phyloP scores from a whole-genome alignment of 2,113 vertebrate species.

The Chloropsis cyanopogon region DNA sequence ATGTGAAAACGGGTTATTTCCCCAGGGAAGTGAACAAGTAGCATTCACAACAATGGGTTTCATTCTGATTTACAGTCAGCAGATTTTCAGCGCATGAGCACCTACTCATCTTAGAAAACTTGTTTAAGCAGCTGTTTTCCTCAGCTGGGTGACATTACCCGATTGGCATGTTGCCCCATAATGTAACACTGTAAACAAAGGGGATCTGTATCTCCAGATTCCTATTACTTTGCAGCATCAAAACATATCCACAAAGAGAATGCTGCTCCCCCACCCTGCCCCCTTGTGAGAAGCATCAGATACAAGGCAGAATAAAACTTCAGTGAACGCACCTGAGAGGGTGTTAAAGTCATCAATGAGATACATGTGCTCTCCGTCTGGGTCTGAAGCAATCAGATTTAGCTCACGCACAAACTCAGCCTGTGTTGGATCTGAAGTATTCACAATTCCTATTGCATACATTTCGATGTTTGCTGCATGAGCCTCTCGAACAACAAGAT shows the following conservation, averaged over 20 bases:
- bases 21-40: not conserved
- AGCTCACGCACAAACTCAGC: constrained; percentile 83
- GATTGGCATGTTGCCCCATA: not conserved
- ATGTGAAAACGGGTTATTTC: not conserved
- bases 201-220: not conserved
- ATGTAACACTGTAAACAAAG: not conserved
- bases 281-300: not conserved
- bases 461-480: constrained; percentile 89
- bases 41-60: not conserved
- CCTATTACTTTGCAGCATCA: not conserved
- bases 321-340: constrained; percentile 76
- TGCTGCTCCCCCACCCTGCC: not conserved
- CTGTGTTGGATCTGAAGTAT: constrained; percentile 83
- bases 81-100: not conserved
- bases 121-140: not conserved
- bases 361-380: constrained; percentile 88
- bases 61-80: not conserved
- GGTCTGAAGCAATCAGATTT: constrained; percentile 90
- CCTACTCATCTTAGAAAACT: not conserved
- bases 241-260: not conserved
- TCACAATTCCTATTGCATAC: constrained; percentile 89
- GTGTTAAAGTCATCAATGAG: constrained; percentile 90
- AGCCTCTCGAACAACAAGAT: constrained; percentile 85
- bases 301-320: not conserved
- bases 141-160: not conserved